A percentile compares a stretch with the other conserved stretches of the same genome.
phyloP scores from a whole-genome alignment of 1,140 invertebrate species.

The Dysdera silvatica region DNA sequence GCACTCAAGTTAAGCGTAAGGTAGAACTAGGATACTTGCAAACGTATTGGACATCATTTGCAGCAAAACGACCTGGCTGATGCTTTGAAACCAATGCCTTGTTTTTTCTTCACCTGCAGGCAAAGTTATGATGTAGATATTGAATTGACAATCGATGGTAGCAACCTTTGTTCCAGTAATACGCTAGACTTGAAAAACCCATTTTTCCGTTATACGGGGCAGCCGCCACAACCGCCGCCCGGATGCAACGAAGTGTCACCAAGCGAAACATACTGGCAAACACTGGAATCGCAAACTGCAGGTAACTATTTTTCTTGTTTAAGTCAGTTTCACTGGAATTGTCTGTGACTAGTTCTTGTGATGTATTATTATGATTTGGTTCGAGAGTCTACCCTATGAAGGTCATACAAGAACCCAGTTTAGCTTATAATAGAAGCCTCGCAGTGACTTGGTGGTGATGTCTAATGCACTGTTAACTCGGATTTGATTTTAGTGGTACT shows the following conservation, averaged over 20 bases:
- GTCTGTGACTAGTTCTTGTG: background rate
- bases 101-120: slow-evolving; percentile 45
- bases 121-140: slow-evolving; percentile 99
- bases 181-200: slow-evolving; percentile 97
- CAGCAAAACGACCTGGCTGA: too few species aligned
- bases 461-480: too few species aligned
- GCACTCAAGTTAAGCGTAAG: too few species aligned
- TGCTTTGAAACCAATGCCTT: too few species aligned
- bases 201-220: slow-evolving; percentile 68
- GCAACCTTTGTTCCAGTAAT: slow-evolving; percentile 69
- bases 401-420: too few species aligned
- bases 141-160: slow-evolving; percentile 81
- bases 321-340: background rate
- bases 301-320: background rate
- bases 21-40: too few species aligned
- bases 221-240: slow-evolving; percentile 55
- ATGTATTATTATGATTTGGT: background rate
- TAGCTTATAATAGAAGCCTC: too few species aligned
- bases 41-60: too few species aligned
- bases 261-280: slow-evolving; percentile 82
- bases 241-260: slow-evolving; percentile 81
- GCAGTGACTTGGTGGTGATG: too few species aligned
- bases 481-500: too few species aligned
- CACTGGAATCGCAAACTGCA: slow-evolving; percentile 59
- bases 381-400: too few species aligned